Evolutionary conservation across 1,140 invertebrate species (phyloP).

Genomic region (Solen grandis): DNA sequence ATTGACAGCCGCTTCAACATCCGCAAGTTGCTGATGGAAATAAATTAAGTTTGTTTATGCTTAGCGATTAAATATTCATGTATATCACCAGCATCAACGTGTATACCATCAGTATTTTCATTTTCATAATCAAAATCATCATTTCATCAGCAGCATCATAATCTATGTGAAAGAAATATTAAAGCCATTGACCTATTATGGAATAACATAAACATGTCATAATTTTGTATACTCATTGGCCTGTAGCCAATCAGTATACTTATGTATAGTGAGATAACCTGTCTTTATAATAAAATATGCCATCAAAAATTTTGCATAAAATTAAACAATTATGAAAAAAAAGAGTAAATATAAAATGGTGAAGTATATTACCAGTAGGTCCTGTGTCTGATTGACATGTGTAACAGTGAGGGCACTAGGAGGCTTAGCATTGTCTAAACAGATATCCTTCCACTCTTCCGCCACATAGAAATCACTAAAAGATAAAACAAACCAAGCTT

Average conservation of each 20-base stretch:
- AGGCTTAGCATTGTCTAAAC: slow-evolving; percentile 69
- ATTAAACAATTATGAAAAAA: no score
- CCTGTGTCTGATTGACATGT: slow-evolving; percentile 79
- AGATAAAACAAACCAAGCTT: neutral
- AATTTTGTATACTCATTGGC: no score
- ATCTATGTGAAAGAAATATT: no score
- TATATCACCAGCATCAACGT: neutral
- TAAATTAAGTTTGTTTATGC: neutral
- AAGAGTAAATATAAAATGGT: no score
- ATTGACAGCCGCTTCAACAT: slow-evolving; percentile 64
- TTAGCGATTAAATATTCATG: neutral
- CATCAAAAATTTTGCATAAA: no score
- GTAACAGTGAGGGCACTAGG: slow-evolving; percentile 78
- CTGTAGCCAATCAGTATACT: no score
- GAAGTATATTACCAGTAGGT: slow-evolving; percentile 73
- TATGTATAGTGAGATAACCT: no score
- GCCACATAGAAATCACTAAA: slow-evolving; percentile 6
- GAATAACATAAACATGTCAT: no score
- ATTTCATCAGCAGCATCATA: no score
- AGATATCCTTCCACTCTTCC: slow-evolving; percentile 68
- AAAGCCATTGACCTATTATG: no score
- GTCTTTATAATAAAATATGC: no score
- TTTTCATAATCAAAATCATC: neutral
- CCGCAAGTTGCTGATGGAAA: slow-evolving; percentile 59
- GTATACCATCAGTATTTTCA: neutral